Evolutionary conservation across 2,888 invertebrate genomes (phyloP).

Genomic region (Cosmia trapezina): DNA sequence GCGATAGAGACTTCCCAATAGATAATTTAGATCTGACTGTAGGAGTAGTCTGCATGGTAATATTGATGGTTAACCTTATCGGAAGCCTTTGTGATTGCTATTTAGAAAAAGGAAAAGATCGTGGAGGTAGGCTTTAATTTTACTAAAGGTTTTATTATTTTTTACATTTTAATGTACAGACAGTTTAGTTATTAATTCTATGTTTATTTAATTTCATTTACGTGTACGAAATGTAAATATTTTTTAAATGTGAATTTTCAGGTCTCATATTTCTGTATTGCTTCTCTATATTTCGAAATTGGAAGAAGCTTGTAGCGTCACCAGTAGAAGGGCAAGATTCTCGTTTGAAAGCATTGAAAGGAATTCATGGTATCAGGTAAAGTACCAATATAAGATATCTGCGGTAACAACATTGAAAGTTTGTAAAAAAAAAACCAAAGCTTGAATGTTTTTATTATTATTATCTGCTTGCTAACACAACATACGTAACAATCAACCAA

Average conservation of each 20-base stretch:
- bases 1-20: constrained; percentile 13
- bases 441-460: too few relatives aligned
- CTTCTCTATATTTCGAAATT: constrained; percentile 72
- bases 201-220: neutral
- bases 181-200: neutral
- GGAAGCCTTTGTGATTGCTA: constrained; percentile 47
- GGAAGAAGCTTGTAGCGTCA: constrained; percentile 56
- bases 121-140: constrained; percentile 10
- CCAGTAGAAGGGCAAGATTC: constrained; percentile 30
- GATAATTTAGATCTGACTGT: constrained; percentile 45
- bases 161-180: neutral
- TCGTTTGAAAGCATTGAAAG: constrained; percentile 56
- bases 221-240: neutral
- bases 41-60: constrained; percentile 17
- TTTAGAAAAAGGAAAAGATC: neutral
- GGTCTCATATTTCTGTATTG: constrained; percentile 58
- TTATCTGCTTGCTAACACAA: too few relatives aligned
- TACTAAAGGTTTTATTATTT: neutral
- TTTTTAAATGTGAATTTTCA: constrained; percentile 17
- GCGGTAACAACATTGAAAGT: too few relatives aligned
- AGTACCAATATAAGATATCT: neutral
- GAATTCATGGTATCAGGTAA: constrained; percentile 69
- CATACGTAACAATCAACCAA: too few relatives aligned
- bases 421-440: too few relatives aligned
- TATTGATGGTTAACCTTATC: constrained; percentile 49